These are phyloP conservation scores for Silvanus unidentatus DNA, from an alignment of 2,888 invertebrate genomes.

Conservation along the genomic window DNA sequence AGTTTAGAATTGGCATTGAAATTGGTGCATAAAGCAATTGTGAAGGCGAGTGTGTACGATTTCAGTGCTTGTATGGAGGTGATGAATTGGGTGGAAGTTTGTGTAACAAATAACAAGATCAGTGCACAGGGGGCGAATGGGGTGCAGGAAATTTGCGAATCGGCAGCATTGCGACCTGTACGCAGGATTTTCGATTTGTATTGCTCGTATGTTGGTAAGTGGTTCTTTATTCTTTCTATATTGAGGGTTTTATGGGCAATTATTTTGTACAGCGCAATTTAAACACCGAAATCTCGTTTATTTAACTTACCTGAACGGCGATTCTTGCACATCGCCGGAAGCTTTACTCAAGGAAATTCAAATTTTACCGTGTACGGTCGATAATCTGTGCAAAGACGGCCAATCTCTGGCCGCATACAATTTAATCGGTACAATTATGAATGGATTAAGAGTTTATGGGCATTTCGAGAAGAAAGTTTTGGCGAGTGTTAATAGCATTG, in stretches of 20 bases:
- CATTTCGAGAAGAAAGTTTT: too few species aligned
- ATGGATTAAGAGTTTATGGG: conserved; percentile 10
- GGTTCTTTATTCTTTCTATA: not conserved
- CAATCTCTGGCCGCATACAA: conserved; percentile 30
- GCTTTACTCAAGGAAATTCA: conserved; percentile 25
- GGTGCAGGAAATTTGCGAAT: too few species aligned
- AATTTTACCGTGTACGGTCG: conserved; percentile 23
- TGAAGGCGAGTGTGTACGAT: conserved; percentile 8
- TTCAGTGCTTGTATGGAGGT: conserved; percentile 21
- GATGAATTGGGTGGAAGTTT: conserved; percentile 21
- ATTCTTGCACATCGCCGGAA: conserved; percentile 6
- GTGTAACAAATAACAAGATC: too few species aligned
- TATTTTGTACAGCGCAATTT: conserved; percentile 15
- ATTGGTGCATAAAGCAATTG: conserved; percentile 13
- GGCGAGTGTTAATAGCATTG: conserved; percentile 15
- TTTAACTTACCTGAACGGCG: conserved; percentile 15
- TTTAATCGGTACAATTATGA: conserved; percentile 25
- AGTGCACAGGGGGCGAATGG: too few species aligned
- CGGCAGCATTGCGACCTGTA: too few species aligned
- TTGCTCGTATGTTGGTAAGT: conserved; percentile 18
- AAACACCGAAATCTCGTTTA: conserved; percentile 13
- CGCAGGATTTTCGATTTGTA: conserved; percentile 15
- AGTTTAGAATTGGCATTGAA: conserved; percentile 10
- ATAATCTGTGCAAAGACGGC: conserved; percentile 31
- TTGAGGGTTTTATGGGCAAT: not conserved